Base-by-base conservation (phyloP, 2,888 invertebrate species). In the Scelioninae gen. 1 region DNA sequence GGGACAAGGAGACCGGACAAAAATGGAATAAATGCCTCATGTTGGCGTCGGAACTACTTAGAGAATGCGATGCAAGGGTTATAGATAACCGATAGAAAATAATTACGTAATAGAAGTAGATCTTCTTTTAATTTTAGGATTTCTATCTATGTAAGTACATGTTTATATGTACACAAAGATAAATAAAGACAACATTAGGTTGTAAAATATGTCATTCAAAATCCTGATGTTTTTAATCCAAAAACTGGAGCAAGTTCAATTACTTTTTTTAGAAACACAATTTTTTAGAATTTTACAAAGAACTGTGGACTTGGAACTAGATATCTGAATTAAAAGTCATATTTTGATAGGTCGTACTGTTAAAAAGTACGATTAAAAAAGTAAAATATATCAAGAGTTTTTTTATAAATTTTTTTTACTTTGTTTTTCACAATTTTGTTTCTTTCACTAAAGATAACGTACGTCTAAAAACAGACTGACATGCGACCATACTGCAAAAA, bases 401-500 rank as follows among this genome's bases (percentile, higher is more conserved):
- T 23, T 23, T 23, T 2, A 2, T 23, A 2, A 2, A 4, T 23
- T 23, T 23, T 23, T 38, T 4, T 38, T 38, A 4, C 3, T 38
- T 38, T 38, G 38, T 38, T 9, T 38, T 38, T 38, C 1, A 43
- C n/a, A 43, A n/a, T 1, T 43, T 6, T 11, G n/a, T n/a, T 6
- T 47, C 13, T 40, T 23, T 32, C 0, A 16, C 40, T 16, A n/a
- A 45, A 71, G 78, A 71, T 71, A 78, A 65, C 47, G 45, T 62
- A 71, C 47, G 53, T 62, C 23, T 56, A n/a, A 47, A 29, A 58
- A 66, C 32, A 84, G 84, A 85, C 86, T 86, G 74, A 84, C 82
- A 85, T 82, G 86, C 85, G 85, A 86, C 83, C 86, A 85, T 62
- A 82, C 83, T 86, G 86, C 84, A 84, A 82, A 82, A 86, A 86